Evolutionary conservation across 2,113 vertebrate genomes (phyloP).

Genomic region (Poeciliopsis occidentalis): DNA sequence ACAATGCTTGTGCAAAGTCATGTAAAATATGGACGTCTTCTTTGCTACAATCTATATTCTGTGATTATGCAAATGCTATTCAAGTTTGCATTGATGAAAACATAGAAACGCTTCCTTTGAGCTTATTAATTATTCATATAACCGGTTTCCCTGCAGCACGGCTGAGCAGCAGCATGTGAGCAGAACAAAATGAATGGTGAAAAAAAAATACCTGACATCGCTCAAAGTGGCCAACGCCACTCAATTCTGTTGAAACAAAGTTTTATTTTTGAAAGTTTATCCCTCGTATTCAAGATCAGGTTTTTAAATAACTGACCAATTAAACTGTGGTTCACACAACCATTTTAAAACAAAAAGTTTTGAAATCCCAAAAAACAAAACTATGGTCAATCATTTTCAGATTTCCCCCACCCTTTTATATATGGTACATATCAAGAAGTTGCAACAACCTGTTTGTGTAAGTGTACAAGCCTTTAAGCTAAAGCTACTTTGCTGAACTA

Average conservation of each 20-base stretch:
- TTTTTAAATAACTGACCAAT: neutral
- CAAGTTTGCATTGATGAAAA: neutral
- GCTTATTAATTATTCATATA: neutral
- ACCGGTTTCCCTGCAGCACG: neutral
- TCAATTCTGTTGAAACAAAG: neutral
- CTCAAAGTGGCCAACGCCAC: too few relatives aligned
- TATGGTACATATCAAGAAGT: too few relatives aligned
- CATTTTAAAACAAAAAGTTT: neutral
- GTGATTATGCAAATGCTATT: neutral
- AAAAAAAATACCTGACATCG: neutral
- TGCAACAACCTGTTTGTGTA: too few relatives aligned
- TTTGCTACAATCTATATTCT: neutral
- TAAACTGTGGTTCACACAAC: neutral
- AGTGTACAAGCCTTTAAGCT: too few relatives aligned
- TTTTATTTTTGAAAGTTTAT: too few relatives aligned
- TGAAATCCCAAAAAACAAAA: too few relatives aligned
- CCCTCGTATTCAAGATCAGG: neutral
- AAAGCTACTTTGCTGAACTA: too few relatives aligned
- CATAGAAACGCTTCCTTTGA: neutral
- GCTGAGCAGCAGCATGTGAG: neutral
- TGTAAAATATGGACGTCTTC: neutral
- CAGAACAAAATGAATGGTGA: neutral
- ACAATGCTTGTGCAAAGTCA: neutral
- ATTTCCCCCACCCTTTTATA: neutral
- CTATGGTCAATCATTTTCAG: too few relatives aligned